These are phyloP conservation scores for Tanytarsus gracilentus DNA, from an alignment of 2,888 invertebrate species.

Conservation along the genomic window DNA sequence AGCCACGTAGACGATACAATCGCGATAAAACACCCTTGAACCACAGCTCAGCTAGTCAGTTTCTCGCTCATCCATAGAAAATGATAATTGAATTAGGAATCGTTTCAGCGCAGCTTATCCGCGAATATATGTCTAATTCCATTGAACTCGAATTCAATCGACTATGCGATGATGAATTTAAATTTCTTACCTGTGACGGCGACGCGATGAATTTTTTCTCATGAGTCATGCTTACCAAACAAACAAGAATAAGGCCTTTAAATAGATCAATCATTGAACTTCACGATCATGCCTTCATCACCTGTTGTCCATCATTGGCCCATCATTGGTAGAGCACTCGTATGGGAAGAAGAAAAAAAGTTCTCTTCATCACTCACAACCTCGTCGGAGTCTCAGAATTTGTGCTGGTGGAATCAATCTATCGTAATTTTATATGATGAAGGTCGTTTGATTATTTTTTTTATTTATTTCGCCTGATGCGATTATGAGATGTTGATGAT, in stretches of 20 bases:
- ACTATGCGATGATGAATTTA: background rate
- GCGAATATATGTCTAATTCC: background rate
- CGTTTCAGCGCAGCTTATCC: background rate
- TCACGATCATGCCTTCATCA: no score
- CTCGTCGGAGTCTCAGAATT: no score
- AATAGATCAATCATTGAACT: constrained; percentile 3
- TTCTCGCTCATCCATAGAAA: no score
- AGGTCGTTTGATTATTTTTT: constrained; percentile 15
- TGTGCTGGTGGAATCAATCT: no score
- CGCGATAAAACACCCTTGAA: background rate
- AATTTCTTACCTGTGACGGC: no score
- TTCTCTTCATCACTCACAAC: background rate
- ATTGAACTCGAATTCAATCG: background rate
- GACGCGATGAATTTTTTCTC: background rate
- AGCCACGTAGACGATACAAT: no score
- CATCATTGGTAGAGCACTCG: no score
- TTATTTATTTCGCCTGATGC: background rate
- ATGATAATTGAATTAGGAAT: background rate
- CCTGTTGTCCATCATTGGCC: no score
- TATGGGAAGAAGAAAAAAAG: no score
- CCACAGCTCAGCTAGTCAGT: no score
- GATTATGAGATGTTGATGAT: constrained; percentile 2
- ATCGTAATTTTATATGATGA: no score
- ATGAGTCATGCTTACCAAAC: background rate
- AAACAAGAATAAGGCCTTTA: background rate